A percentile compares a stretch with the other conserved stretches of the same genome.
These are phyloP conservation scores for Blennius ocellaris DNA, from an alignment of 2,113 vertebrate genomes.

Conservation along the genomic window DNA sequence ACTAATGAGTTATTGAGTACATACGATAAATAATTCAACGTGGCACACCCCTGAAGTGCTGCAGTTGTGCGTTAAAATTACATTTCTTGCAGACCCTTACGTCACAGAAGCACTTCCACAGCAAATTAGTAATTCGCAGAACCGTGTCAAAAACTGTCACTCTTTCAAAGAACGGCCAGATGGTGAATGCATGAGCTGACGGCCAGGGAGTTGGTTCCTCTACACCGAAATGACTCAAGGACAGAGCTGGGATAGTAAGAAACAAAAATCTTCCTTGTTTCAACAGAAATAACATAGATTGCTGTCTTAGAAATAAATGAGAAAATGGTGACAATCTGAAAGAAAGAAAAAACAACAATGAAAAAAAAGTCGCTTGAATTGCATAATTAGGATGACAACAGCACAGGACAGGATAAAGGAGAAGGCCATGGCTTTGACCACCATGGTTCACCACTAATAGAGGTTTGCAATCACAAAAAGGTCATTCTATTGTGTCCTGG, in stretches of 20 bases:
- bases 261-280: constrained; percentile 27
- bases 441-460: constrained; percentile 65
- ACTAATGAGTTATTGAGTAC: constrained; percentile 4
- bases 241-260: constrained; percentile 23
- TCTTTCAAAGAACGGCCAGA: constrained; percentile 70
- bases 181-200: constrained; percentile 60
- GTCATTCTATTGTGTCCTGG: constrained; percentile 76
- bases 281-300: constrained; percentile 26
- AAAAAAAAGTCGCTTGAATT: constrained; percentile 26
- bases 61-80: constrained; percentile 37
- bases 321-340: constrained; percentile 22
- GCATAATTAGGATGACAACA: constrained; percentile 56
- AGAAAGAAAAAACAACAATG: constrained; percentile 23
- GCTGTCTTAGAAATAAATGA: constrained; percentile 35
- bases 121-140: constrained; percentile 68
- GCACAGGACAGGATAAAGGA: constrained; percentile 18
- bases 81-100: constrained; percentile 37
- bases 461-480: constrained; percentile 76
- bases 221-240: constrained; percentile 44
- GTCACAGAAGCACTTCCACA: constrained; percentile 52
- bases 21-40: constrained; percentile 4
- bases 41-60: neutral
- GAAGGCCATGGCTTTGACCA: constrained; percentile 57
- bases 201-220: constrained; percentile 37
- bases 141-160: constrained; percentile 63